Evolutionary conservation across 2,797 vertebrate genomes (phyloP), one percentile per base, ranked within the genome.

Genomic region (Sebastes miniatus): DNA sequence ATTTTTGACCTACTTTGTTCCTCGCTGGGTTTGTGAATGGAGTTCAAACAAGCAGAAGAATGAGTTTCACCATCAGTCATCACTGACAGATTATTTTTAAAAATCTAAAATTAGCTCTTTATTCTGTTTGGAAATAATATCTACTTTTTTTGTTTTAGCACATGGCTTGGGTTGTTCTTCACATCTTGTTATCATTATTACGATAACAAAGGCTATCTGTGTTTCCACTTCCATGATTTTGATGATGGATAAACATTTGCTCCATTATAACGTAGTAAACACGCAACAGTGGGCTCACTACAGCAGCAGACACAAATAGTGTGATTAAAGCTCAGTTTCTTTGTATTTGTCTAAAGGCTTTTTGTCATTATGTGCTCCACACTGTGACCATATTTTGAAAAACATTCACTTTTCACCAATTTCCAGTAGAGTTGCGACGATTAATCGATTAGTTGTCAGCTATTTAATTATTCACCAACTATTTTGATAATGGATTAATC

Each of bases 1-100:
- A 27, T 64, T 75, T 77, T 8, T 83, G 65, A 79, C 81, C 87
- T 43, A 87, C 34, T 52, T 89, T 92, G 69, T 58, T 66, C 32
- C 73, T 39, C 16, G 32, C 6, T 70, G 31, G 43, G 4, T 73
- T 74, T 79, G 24, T 81, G 63, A 83, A 64, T 70, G 47, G 8
- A n/a, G 6, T 18, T 73, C 25, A 76, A 73, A 69, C n/a, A 39
- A 52, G 39, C n/a, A 75, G 39, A 62, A 24, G 6, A 68, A 62
- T 20, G 25, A 13, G 5, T 65, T 77, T 52, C 2, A 54, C 16
- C 6, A 27, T 34, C 32, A 16, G 14, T 52, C 54, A 58, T 24
- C 8, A 18, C 52, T 66, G 52, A 69, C 13, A n/a, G 36, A 63
- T 67, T 62, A 52, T 54, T 43, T 31, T 3, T 6, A 64, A 34